Evolutionary conservation across 2,888 invertebrate species (phyloP).

Genomic region (Patella caerulea): DNA sequence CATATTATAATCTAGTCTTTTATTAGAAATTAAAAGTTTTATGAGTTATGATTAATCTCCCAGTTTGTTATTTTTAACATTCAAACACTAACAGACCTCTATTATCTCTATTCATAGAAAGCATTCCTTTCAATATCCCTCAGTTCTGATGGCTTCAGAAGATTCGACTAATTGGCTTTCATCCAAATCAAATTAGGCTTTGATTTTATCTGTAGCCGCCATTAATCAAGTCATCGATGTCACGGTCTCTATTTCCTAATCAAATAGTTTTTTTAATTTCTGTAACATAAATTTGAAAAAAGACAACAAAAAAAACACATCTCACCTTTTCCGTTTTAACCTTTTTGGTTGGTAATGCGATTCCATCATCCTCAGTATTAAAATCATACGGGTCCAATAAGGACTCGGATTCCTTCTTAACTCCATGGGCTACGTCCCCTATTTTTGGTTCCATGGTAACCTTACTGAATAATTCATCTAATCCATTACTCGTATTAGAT

Average conservation of each 20-base stretch:
- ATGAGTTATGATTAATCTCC: too few species aligned
- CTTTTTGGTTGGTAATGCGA: slow-evolving; percentile 61
- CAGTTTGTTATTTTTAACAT: too few species aligned
- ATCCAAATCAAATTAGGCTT: too few species aligned
- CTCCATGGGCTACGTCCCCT: slow-evolving; percentile 50
- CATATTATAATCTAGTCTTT: too few species aligned
- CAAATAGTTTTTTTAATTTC: slow-evolving; percentile 3
- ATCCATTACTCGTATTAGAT: slow-evolving; percentile 30
- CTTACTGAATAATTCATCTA: slow-evolving; percentile 38
- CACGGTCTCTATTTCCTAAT: neutral
- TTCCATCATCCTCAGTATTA: slow-evolving; percentile 65
- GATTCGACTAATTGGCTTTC: too few species aligned
- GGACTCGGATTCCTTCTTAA: slow-evolving; percentile 49
- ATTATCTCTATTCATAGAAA: too few species aligned
- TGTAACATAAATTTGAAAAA: neutral
- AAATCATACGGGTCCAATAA: slow-evolving; percentile 63
- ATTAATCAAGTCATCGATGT: too few species aligned
- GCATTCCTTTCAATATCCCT: too few species aligned
- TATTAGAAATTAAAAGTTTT: too few species aligned
- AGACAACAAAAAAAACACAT: slow-evolving; percentile 9
- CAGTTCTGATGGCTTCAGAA: too few species aligned
- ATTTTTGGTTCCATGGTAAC: slow-evolving; percentile 53
- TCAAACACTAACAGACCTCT: too few species aligned
- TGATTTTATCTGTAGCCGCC: too few species aligned
- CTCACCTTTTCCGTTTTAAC: slow-evolving; percentile 63